phyloP scores from a whole-genome alignment of 2,888 invertebrate species.

The Branchipolynoe longqiensis region DNA sequence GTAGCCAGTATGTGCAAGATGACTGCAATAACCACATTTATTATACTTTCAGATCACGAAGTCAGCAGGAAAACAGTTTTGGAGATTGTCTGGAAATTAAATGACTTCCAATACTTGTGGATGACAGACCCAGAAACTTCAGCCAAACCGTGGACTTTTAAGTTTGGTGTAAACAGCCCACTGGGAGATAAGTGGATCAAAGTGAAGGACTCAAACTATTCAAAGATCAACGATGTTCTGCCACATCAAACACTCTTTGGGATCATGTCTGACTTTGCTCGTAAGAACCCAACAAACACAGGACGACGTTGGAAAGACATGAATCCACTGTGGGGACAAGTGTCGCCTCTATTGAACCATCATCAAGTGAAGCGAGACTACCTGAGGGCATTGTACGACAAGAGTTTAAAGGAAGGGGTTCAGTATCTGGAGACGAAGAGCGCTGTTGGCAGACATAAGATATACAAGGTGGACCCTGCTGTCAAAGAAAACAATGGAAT shows the following conservation, averaged over 20 bases:
- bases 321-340: conserved; percentile 63
- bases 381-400: conserved; percentile 62
- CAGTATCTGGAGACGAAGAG: conserved; percentile 61
- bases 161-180: conserved; percentile 66
- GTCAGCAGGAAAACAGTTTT: conserved; percentile 12
- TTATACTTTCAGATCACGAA: conserved; percentile 60
- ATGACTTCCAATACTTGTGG: conserved; percentile 56
- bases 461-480: conserved; percentile 54
- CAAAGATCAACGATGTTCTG: conserved; percentile 62
- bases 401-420: conserved; percentile 65
- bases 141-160: conserved; percentile 60
- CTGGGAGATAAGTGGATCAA: conserved; percentile 55
- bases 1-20: too few relatives aligned
- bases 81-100: conserved; percentile 40
- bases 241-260: conserved; percentile 60
- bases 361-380: conserved; percentile 61
- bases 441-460: background rate
- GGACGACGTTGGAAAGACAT: conserved; percentile 63
- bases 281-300: conserved; percentile 64
- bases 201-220: conserved; percentile 48
- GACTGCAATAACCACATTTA: too few relatives aligned
- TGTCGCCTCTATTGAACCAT: conserved; percentile 63
- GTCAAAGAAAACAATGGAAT: conserved; percentile 27
- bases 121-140: conserved; percentile 2
- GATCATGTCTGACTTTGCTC: conserved; percentile 58